Evolutionary conservation across 2,797 vertebrate genomes (phyloP), one percentile per base, ranked within the genome.

Genomic region (Hemibagrus guttatus): DNA sequence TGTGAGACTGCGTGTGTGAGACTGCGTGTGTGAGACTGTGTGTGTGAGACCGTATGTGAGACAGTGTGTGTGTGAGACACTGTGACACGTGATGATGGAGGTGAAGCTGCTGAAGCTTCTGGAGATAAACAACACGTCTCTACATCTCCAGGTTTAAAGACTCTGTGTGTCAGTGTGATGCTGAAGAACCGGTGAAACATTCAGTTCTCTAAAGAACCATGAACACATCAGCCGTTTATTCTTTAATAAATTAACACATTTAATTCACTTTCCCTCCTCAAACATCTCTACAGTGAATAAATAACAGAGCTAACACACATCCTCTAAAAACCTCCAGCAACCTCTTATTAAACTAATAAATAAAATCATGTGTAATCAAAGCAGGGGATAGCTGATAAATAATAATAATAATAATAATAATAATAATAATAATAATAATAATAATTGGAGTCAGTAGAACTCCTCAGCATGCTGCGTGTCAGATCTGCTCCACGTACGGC

Each of bases 241-340:
- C 8, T 52, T 80, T 9, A 82, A 82, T 82, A 82, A 82, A 82
- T 82, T 63, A 72, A 52, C 9, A 49, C 46, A 9, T 84, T 84
- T 87, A 79, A n/a, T 87, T 79, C 56, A 74, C 6, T 23, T 63
- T 83, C 39, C 68, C 49, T 81, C 16, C 28, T 81, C 68, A 84
- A 81, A 82, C 88, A 52, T 23, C 31, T 83, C 31, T 11, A 52
- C 56, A 86, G 63, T 89, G 52, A 89, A 88, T 93, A 93, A 94
- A 93, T 93, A 89, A 59, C 42, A 59, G 35, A 72, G 6, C 16
- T 28, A 81, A 49, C 39, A 81, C 79, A 64, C 59, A 11, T 49
- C 28, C n/a, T 28, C 7, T 4, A 0, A 56, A 23, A 83, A 59
- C 42, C 42, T 82, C 2, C 63, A 59, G 16, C 1, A 16, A 39